A percentile compares a stretch with the other conserved stretches of the same genome.
These are phyloP conservation scores for Vicugna pacos DNA, from an alignment of 2,113 vertebrate genomes.

Conservation along the genomic window DNA sequence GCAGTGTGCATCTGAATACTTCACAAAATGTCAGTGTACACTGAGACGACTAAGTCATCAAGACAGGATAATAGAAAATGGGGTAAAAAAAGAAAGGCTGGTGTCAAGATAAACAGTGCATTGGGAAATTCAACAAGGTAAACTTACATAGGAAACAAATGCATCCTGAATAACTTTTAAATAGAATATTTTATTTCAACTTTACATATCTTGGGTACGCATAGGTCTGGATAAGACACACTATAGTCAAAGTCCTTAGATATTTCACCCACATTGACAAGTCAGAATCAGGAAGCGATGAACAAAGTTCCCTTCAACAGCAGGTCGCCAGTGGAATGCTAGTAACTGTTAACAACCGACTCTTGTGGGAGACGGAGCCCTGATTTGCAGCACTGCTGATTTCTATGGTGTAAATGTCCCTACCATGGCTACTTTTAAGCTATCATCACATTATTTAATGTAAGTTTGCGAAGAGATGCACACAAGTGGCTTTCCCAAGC, in stretches of 20 bases:
- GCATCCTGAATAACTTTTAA: background rate
- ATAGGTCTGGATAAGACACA: background rate
- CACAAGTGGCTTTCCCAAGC: background rate
- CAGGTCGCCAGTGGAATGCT: background rate
- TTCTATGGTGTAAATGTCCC: background rate
- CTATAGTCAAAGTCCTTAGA: slow-evolving; percentile 12
- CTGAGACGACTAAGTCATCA: background rate
- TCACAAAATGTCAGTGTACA: slow-evolving; percentile 5
- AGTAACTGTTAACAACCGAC: background rate
- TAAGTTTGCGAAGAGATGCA: background rate
- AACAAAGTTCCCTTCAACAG: background rate
- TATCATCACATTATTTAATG: background rate
- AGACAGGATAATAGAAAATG: background rate
- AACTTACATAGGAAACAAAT: slow-evolving; percentile 43
- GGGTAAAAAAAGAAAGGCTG: background rate
- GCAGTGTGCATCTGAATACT: background rate
- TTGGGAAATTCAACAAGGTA: background rate
- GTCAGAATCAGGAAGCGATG: background rate
- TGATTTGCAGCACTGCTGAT: background rate
- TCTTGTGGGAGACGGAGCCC: background rate
- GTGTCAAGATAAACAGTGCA: background rate
- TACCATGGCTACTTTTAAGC: background rate
- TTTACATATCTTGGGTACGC: background rate
- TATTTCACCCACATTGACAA: background rate
- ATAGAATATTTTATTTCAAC: background rate